Evolutionary conservation across 2,113 vertebrate species (phyloP), one percentile per base, ranked within the genome.

Genomic region (Seriola quinqueradiata): DNA sequence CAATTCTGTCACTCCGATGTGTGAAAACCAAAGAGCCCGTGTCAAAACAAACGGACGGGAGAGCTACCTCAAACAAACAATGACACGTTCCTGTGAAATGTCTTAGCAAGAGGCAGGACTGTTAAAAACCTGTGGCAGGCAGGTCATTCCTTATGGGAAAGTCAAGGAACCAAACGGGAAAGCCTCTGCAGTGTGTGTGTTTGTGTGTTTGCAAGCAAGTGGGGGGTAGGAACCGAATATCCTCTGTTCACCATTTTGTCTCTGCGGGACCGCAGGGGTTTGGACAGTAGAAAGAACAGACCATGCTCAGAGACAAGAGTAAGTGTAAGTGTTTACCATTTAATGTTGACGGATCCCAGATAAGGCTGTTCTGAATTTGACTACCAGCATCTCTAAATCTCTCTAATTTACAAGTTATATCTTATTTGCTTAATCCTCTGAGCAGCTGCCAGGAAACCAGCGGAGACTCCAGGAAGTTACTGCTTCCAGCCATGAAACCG

Each of bases 41-140:
- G 78, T 81, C 64, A 81, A 89, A 90, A 65, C 86, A 90, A 82
- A 86, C 48, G 1, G 2, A 10, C 4, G 1, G 46, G 72, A 88
- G 48, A 40, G 64, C 59, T 79, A 36, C 65, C 74, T 70, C 78
- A 32, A 36, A 83, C 81, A 94, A 92, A 92, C 81, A 84, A 55
- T n/a, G 70, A 90, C 88, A 77, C 44, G 7, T 87, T 48, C 69
- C 72, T 92, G 91, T 90, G 79, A 93, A 88, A 70, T 75, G 60
- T 68, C 52, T 63, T 21, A 72, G 54, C 73, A 72, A 70, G 78
- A 84, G 60, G 44, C 2, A 58, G 77, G 25, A 14, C 75, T 70
- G 61, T 82, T 76, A 58, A 58, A 83, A 78, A 54, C 55, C 68
- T 32, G 25, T 5, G 14, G 25, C 57, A 50, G 72, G 55, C 58